Evolutionary conservation across 2,888 invertebrate genomes (phyloP).

Genomic region (Julus scandinavius): DNA sequence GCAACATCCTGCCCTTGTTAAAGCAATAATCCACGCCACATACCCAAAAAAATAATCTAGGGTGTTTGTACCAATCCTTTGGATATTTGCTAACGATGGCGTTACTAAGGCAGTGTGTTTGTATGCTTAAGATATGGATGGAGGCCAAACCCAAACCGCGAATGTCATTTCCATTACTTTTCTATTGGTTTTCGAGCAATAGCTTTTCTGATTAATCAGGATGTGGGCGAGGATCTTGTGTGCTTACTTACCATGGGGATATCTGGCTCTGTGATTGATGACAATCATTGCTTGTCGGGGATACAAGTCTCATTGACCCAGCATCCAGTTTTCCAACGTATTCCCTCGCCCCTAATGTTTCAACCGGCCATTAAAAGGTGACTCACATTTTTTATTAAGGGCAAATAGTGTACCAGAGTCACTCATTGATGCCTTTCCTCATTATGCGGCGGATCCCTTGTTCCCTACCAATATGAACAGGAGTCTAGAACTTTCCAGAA

Average conservation of each 20-base stretch:
- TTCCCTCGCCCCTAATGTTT: background rate
- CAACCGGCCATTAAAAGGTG: background rate
- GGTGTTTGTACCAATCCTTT: constrained; percentile 5
- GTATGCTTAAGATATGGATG: background rate
- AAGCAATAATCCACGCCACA: background rate
- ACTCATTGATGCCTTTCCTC: background rate
- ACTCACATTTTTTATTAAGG: background rate
- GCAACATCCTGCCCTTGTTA: constrained; percentile 2
- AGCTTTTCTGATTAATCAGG: constrained; percentile 17
- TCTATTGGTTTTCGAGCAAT: constrained; percentile 33
- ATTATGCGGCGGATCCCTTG: background rate
- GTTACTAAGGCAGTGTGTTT: constrained; percentile 26
- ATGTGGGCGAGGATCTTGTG: constrained; percentile 14
- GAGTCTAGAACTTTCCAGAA: background rate
- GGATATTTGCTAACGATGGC: constrained; percentile 12
- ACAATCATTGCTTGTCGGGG: background rate
- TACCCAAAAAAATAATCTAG: background rate
- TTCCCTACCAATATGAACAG: background rate
- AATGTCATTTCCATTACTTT: constrained; percentile 33
- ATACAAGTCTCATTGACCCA: background rate
- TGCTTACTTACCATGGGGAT: constrained; percentile 16
- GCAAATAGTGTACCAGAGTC: background rate
- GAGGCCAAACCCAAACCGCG: background rate
- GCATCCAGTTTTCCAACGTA: background rate
- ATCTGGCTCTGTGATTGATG: background rate